A percentile compares a stretch with the other conserved stretches of the same genome.
These are phyloP conservation scores for Trachymyrmex septentrionalis DNA, from an alignment of 1,140 invertebrate genomes.

Conservation along the genomic window DNA sequence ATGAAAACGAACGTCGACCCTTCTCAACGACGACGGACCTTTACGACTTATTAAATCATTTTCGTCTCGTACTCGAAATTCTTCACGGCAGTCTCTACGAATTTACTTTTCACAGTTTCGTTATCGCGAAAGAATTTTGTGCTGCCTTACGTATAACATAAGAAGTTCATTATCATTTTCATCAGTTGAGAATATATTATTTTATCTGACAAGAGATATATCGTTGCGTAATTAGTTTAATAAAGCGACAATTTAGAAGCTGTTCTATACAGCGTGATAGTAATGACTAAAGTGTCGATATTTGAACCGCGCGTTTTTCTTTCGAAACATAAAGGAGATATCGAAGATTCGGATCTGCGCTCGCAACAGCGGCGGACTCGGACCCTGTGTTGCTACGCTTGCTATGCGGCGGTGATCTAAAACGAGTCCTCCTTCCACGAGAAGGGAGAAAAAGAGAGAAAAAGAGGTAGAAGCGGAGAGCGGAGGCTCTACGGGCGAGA, in stretches of 20 bases:
- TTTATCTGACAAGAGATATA: neutral
- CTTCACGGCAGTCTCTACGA: neutral
- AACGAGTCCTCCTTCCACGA: constrained; percentile 39
- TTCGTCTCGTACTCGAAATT: constrained; percentile 60
- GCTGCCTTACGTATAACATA: neutral
- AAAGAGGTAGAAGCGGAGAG: constrained; percentile 61
- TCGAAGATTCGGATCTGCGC: constrained; percentile 51
- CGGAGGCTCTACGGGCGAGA: constrained; percentile 52
- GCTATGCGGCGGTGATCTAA: constrained; percentile 56
- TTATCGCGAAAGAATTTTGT: constrained; percentile 7
- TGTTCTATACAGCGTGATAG: neutral
- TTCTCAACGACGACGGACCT: constrained; percentile 78
- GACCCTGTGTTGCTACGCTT: neutral
- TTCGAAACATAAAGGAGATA: constrained; percentile 59
- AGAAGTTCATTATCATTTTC: constrained; percentile 14
- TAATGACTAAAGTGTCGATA: constrained; percentile 17
- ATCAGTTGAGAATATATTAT: neutral
- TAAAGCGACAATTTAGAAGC: neutral
- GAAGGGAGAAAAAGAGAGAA: constrained; percentile 67
- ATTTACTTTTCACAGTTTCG: neutral
- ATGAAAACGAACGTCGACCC: constrained; percentile 79
- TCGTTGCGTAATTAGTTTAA: neutral
- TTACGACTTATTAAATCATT: constrained; percentile 85
- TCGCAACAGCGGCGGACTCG: constrained; percentile 28
- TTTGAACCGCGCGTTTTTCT: constrained; percentile 27